Evolutionary conservation across 2,888 invertebrate genomes (phyloP), one percentile per base, ranked within the genome.

Genomic region (Tenthredo amoena): DNA sequence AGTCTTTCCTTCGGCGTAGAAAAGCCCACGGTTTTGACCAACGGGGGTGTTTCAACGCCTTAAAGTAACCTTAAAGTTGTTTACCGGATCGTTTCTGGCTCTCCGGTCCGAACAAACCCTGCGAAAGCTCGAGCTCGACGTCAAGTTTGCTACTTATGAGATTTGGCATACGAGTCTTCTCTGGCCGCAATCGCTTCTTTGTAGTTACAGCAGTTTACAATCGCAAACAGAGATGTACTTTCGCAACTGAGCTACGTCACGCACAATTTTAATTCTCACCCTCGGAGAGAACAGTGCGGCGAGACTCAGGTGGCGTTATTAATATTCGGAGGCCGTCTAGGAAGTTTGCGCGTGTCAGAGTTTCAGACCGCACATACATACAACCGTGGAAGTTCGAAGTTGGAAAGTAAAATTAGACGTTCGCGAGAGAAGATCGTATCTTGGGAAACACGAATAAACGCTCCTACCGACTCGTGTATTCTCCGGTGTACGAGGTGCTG

Each of bases 241-340:
- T 40, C 18, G 74, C 43, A 43, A n/a, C n/a, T 43, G n/a, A n/a
- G 12, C 18, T 10, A 31, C n/a, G 31, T 81, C 18, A 40, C 81
- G 34, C 81, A 31, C n/a, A 81, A 58, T 81, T 81, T 81, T 62
- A 37, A 81, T 81, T 81, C 62, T 18, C 58, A 81, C 81, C 62
- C 62, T 62, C 37, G n/a, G 34, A 6, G 50, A 21, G 50, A 37
- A 58, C 18, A 81, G 40, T 62, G 31, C 15, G 21, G 26, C 50
- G 21, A 62, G 81, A 81, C 62, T 81, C 81, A 62, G 58, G 58
- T 81, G 81, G 34, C 81, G 58, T 81, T 81, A 87, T 87, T 87
- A 88, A 87, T 86, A 87, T 88, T 87, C 88, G 87, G 87, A 86
- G 87, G 86, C 85, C 86, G 87, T 88, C 88, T 86, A 87, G 87